These are phyloP conservation scores for Puffinus mauretanicus DNA, from an alignment of 2,113 vertebrate species.

Conservation along the genomic window DNA sequence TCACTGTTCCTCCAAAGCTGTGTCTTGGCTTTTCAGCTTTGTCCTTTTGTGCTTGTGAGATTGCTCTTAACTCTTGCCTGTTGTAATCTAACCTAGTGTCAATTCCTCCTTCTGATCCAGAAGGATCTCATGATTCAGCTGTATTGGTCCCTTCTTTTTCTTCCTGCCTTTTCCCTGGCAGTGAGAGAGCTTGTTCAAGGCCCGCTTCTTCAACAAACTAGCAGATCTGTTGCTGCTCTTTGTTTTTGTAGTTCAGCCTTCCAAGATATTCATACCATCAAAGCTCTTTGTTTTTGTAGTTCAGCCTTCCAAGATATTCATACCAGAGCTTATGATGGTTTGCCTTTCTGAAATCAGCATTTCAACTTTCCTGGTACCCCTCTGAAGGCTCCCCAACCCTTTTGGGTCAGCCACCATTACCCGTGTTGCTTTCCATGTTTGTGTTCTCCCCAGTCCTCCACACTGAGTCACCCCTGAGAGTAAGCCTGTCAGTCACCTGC, in stretches of 20 bases:
- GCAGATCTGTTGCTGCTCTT: neutral
- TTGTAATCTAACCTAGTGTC: neutral
- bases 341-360: neutral
- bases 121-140: neutral
- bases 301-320: neutral
- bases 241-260: neutral
- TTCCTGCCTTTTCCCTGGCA: neutral
- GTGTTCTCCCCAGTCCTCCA: neutral
- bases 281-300: neutral
- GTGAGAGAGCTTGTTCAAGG: neutral
- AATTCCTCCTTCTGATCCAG: neutral
- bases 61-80: neutral
- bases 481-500: neutral
- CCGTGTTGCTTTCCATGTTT: neutral
- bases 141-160: neutral
- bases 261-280: neutral
- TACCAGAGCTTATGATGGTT: neutral
- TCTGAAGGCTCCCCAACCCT: neutral
- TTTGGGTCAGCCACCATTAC: neutral
- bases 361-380: neutral
- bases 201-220: neutral
- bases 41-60: neutral
- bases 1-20: neutral
- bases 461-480: neutral
- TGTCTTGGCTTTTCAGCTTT: neutral